Evolutionary conservation across 1,140 invertebrate species (phyloP).

Genomic region (Heliconius himera): DNA sequence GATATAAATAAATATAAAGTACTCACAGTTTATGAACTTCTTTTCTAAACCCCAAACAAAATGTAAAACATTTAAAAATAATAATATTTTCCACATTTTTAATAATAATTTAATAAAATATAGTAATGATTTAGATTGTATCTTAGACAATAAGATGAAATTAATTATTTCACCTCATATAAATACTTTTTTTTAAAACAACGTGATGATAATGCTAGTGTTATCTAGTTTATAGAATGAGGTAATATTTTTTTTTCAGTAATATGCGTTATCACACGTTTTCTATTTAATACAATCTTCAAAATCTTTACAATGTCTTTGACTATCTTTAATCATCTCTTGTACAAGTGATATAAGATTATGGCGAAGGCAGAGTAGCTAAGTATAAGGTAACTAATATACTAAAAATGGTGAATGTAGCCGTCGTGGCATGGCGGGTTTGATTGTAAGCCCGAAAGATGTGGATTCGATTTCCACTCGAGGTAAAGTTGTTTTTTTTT

Average conservation of each 20-base stretch:
- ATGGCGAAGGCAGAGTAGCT: not conserved
- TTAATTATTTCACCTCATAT: conserved; percentile 18
- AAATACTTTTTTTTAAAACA: conserved; percentile 27
- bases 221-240: not conserved
- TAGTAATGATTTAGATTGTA: not conserved
- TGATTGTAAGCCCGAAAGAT: too few species aligned
- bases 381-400: not conserved
- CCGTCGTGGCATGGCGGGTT: too few species aligned
- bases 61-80: conserved; percentile 29
- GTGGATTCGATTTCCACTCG: too few species aligned
- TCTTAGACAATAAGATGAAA: conserved; percentile 23
- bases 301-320: not conserved
- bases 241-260: not conserved
- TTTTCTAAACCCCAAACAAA: conserved; percentile 43
- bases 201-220: conserved; percentile 35
- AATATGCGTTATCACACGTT: conserved; percentile 33
- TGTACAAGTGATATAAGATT: not conserved
- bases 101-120: conserved; percentile 7
- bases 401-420: too few species aligned
- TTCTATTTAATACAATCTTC: not conserved
- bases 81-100: conserved; percentile 35
- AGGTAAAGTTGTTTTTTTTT: too few species aligned
- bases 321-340: not conserved
- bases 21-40: conserved; percentile 65
- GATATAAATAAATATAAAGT: conserved; percentile 7